These are phyloP conservation scores for Crocodylus rhombifer DNA, from an alignment of 2,797 vertebrate species.

Conservation along the genomic window DNA sequence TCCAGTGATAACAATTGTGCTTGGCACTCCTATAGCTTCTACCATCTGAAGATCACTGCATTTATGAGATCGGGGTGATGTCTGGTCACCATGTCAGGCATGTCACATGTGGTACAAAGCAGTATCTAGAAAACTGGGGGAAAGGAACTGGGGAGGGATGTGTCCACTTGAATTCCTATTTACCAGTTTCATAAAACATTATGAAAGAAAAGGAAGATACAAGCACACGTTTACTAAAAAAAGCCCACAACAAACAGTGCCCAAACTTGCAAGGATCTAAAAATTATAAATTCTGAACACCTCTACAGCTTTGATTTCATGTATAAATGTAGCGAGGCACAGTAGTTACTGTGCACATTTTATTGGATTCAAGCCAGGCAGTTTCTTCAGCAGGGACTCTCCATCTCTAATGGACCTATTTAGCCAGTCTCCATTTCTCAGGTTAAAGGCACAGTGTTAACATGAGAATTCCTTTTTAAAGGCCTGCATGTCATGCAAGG, in stretches of 20 bases:
- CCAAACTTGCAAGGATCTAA: conserved; percentile 64
- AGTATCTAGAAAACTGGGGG: not conserved
- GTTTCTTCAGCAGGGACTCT: conserved; percentile 19
- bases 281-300: conserved; percentile 70
- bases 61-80: fast-evolving
- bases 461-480: too few species aligned
- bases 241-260: conserved; percentile 62
- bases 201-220: conserved; percentile 5
- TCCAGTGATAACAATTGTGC: fast-evolving
- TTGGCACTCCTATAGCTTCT: not conserved
- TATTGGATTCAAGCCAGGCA: conserved; percentile 57
- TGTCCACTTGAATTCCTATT: not conserved
- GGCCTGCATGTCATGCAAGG: too few species aligned
- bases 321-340: conserved; percentile 40
- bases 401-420: not conserved
- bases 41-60: not conserved
- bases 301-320: conserved; percentile 49
- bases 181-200: conserved; percentile 25
- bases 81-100: not conserved
- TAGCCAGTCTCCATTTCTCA: conserved; percentile 18
- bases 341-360: conserved; percentile 38
- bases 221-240: conserved; percentile 38
- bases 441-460: conserved; percentile 40
- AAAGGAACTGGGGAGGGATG: not conserved
- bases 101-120: fast-evolving